phyloP scores from a whole-genome alignment of 2,113 vertebrate genomes.

The Merops nubicus region DNA sequence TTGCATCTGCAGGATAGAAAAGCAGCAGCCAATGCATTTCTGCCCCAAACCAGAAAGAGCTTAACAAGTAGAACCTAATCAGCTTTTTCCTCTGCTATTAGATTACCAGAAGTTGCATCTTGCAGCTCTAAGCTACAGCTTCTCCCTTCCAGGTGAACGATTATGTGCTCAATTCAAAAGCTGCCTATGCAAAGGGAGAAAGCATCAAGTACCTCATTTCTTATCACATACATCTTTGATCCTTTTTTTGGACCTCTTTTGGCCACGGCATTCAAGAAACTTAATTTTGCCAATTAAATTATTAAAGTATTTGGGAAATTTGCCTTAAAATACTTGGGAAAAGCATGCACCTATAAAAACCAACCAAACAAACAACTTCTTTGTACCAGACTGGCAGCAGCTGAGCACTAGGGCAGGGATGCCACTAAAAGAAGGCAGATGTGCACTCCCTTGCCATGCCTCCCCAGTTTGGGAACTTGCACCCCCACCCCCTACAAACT shows the following conservation, averaged over 20 bases:
- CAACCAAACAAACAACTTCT: background rate
- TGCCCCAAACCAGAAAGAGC: background rate
- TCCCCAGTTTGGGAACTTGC: background rate
- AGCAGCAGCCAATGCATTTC: background rate
- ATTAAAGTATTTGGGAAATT: background rate
- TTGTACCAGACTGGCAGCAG: background rate
- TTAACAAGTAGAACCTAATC: background rate
- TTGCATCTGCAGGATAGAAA: background rate
- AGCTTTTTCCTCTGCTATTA: background rate
- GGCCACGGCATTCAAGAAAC: background rate
- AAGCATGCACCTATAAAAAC: background rate
- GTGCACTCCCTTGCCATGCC: background rate
- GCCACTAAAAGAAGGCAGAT: background rate
- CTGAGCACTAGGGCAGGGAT: background rate
- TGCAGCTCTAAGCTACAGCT: background rate
- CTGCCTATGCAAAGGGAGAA: background rate
- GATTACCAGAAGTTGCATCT: background rate
- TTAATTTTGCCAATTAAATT: background rate
- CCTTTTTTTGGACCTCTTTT: background rate
- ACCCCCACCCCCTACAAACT: background rate
- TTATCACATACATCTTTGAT: background rate
- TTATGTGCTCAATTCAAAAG: background rate
- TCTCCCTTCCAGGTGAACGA: background rate
- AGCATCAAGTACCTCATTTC: background rate
- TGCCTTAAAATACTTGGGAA: background rate